Evolutionary conservation across 2,113 vertebrate species (phyloP), one percentile per base, ranked within the genome.

Genomic region (Patagioenas fasciata): DNA sequence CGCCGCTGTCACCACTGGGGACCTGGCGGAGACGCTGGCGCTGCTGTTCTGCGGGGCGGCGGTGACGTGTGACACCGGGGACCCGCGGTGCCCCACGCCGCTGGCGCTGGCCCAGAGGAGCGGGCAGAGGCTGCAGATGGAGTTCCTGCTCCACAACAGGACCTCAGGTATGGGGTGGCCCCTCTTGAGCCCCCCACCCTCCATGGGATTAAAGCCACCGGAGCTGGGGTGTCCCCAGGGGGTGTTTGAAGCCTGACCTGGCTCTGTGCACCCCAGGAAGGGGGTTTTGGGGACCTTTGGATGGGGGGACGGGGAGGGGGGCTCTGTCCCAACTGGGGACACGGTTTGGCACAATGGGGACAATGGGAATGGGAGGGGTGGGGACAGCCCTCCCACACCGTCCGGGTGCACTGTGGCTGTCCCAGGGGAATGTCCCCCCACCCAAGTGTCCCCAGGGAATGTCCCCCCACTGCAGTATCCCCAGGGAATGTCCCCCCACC

Each of bases 31-130:
- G 98, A 99, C 99, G 0, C 97, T 99, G 57, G 98, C 99, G 2
- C 98, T 99, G 85, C 97, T 99, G 62, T 99, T 99, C 97, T 99
- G 99, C 1, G 99, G 99, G 25, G 99, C 99, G 3, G 98, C 98
- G 71, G 98, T 98, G 53, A 98, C 94, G 97, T 99, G 99, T 95
- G 97, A 97, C 82, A 98, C 98, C 1, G 98, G 98, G 47, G 97
- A 98, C 95, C 96, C 98, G 5, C 96, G 79, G 56, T 98, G 96
- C 79, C 98, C 98, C 2, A 97, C 97, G 1, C 98, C 98, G 16
- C 79, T 98, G 28, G 97, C 96, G 56, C 97, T 99, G 85, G 99
- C 99, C 2, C 93, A 96, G 60, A 95, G 98, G 85, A 98, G 98
- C 5, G 97, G 98, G 1, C 99, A 99, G 95, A 97, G 85, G 9